Conservation (phyloP, 2,888 invertebrate genomes). For the Idaea aversata region DNA sequence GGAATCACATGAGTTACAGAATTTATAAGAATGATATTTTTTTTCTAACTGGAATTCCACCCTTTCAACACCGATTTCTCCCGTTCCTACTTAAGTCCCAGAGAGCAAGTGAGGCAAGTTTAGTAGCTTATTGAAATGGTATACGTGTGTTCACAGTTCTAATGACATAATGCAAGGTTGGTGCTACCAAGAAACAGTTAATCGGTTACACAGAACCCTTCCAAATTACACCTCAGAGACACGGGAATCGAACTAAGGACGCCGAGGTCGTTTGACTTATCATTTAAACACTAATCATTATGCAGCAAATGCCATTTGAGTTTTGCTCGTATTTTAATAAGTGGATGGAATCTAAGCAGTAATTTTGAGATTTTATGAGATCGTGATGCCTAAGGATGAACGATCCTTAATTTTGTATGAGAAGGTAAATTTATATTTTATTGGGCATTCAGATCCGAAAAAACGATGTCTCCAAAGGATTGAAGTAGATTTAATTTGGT, state of each 20-base stretch:
- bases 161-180: conserved; percentile 72
- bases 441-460: not conserved
- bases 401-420: conserved; percentile 31
- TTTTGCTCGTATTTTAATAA: conserved; percentile 69
- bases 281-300: conserved; percentile 76
- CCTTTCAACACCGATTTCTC: not conserved
- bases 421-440: conserved; percentile 7
- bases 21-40: too few species aligned
- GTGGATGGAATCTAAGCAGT: conserved; percentile 55
- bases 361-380: conserved; percentile 58
- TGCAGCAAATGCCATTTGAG: conserved; percentile 74
- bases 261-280: conserved; percentile 72
- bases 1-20: too few species aligned
- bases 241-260: conserved; percentile 77
- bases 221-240: conserved; percentile 78
- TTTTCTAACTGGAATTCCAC: not conserved
- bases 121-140: conserved; percentile 36
- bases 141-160: conserved; percentile 51
- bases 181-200: conserved; percentile 75
- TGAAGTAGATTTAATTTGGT: not conserved
- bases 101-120: too few species aligned
- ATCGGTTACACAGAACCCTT: conserved; percentile 73
- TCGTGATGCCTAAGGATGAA: conserved; percentile 36
- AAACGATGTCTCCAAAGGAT: not conserved
- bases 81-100: not conserved